Base-by-base conservation (phyloP, 2,797 vertebrate species). In the Acanthurus leucopareius region DNA sequence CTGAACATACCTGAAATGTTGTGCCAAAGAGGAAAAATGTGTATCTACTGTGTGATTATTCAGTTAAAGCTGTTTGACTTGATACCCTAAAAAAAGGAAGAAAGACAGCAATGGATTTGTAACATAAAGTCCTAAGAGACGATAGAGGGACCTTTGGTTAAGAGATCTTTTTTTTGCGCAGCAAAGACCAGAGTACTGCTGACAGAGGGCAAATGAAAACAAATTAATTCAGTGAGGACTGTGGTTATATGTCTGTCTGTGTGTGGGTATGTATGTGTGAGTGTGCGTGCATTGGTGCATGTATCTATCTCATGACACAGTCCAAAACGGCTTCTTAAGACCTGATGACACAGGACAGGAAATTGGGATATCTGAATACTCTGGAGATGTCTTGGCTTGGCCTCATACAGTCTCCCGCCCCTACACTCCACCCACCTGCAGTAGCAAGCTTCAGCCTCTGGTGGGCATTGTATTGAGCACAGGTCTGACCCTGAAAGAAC, bases 121-220 rank as follows among this genome's bases (percentile, higher is more conserved):
- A 71, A 75, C 86, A 91, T 89, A 79, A 91, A 88, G 91, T 87
- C 77, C 84, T 68, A 62, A 82, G 81, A 85, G 89, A 82, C 86
- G 91, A 91, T 65, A 88, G 62, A 73, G 62, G 62, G 73, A 89
- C 82, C 82, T 86, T 74, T 86, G 80, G 77, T 89, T 82, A 84
- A 92, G 89, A 90, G 83, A 92, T 86, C 74, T 32, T 32, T 32
- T 32, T 84, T 79, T 91, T 90, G 86, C 42, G 49, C 82, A 75
- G 88, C 80, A 78, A 71, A 90, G 84, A 90, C 85, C 71, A 83
- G 82, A 92, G 86, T 87, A 79, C 83, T 89, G 88, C 93, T 94
- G 92, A 94, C 91, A 94, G 90, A 92, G 87, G 88, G 85, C 91
- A 93, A 94, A 94, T 91, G 85, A 94, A 94, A 94, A 94, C 92